Evolutionary conservation across 2,888 invertebrate species (phyloP), one percentile per base, ranked within the genome.

Genomic region (Eupelmus urozonus): DNA sequence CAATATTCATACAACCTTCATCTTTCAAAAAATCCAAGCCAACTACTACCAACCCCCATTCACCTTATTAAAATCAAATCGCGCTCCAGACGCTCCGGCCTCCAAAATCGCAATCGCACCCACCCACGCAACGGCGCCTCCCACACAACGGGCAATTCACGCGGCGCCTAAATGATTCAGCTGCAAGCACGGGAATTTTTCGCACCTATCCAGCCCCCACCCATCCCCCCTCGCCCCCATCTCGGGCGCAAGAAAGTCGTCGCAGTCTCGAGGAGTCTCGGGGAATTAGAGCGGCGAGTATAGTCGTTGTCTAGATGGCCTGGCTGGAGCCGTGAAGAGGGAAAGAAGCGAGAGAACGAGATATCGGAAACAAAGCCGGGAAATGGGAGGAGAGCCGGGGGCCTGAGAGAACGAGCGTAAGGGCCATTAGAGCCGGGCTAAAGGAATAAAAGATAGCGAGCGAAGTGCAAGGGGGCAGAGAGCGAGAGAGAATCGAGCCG

Each of bases 341-440:
- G 9, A 34, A 34, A 34, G 9, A 5, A 34, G 9, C 5, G 9
- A 34, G 9, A 34, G 3, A 34, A 34, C 5, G 9, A 65, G 60
- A 74, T 57, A 79, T 78, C 74, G 78, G 74, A 72, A 72, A 78
- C 78, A 62, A 74, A 81, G 78, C 74, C 55, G 4, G 42, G 57
- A 66, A 53, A 75, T 42, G 79, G 57, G 49, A 74, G 9, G 9
- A 45, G 45, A 45, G 45, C 2, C 4, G 70, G 70, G 75, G 66
- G n/a, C 1, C 70, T 73, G 74, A 53, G 20, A 71, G 65, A 78
- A 76, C 62, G 62, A 71, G 25, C 59, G 65, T 23, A 42, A 62
- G 69, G 69, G 66, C 77, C 74, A 73, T 67, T 62, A 62, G 77
- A 70, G 76, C 23, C 9, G 9, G 11, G 51, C 62, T 57, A 42